Percentiles rank a stretch among this genome's conserved stretches.
Evolutionary conservation across 2,113 vertebrate genomes (phyloP).

Genomic region (Tricholaema leucomelas): DNA sequence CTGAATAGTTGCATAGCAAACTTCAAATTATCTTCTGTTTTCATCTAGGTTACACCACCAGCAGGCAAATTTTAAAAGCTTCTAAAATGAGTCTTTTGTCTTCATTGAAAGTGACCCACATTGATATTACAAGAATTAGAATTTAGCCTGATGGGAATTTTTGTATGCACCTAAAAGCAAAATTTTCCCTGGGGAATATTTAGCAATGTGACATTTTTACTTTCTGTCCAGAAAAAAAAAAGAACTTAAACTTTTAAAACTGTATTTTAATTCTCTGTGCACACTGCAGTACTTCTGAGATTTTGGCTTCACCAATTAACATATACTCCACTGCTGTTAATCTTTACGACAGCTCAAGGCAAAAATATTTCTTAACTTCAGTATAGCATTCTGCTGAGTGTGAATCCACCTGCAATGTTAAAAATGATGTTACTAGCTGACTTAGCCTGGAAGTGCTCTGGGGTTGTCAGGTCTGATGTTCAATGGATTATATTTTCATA

Average conservation of each 20-base stretch:
- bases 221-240: background rate
- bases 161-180: background rate
- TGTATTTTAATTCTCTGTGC: conserved; percentile 18
- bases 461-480: conserved; percentile 76
- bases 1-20: background rate
- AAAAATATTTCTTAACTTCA: conserved; percentile 40
- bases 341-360: conserved; percentile 58
- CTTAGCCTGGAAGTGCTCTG: conserved; percentile 72
- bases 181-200: background rate
- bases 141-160: background rate
- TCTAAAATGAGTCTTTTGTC: background rate
- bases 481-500: conserved; percentile 76
- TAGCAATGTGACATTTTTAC: background rate
- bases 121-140: background rate
- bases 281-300: background rate
- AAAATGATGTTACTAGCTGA: conserved; percentile 70
- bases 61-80: background rate
- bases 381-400: conserved; percentile 9
- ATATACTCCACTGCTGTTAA: background rate
- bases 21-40: background rate
- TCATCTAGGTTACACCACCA: background rate
- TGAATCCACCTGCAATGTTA: conserved; percentile 61
- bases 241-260: background rate
- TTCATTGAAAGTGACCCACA: background rate
- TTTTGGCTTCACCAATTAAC: conserved; percentile 55